Evolutionary conservation across 2,888 invertebrate genomes (phyloP), one percentile per base, ranked within the genome.

Genomic region (Caenorhabditis uteleia): DNA sequence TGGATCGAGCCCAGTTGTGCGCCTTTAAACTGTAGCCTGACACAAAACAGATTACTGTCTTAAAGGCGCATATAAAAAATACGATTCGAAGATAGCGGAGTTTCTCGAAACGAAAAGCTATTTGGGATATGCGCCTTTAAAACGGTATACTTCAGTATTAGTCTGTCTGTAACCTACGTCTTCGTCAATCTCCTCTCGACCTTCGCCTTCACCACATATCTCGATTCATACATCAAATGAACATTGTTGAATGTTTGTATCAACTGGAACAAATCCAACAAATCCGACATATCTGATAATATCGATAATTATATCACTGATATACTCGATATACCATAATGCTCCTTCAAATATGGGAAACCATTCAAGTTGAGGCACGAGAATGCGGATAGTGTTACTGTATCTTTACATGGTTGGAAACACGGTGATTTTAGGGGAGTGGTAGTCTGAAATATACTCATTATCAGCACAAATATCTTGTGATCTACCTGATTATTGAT

Each of bases 151-250:
- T n/a, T n/a, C 64, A 2, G 31, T 6, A 26, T 48, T 57, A 10
- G 57, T 48, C 25, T 53, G 53, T 29, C 45, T 50, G 33, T 20
- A 38, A 38, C 38, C 20, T 25, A 60, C 39, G 51, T 62, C 34
- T 62, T 62, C 2, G 56, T 62, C 2, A 46, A 47, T 7, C 38
- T 8, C 39, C 62, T 34, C 2, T 44, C 14, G 2, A 42, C 31
- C 14, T 47, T 14, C 2, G 39, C 8, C 0, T 47, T 43, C 3
- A 51, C 12, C 1, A 62, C 42, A 31, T 36, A 51, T 40, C 64
- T 43, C 20, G 57, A 57, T 27, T 64, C 64, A 26, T 36, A 57
- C 51, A 57, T 53, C 29, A 64, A 43, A 34, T 64, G 53, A 20
- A 64, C 64, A 45, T 49, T 45, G 4, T 53, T 31, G 16, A 64